These are phyloP conservation scores for Ophonus ardosiacus DNA, from an alignment of 2,888 invertebrate species.

Conservation along the genomic window DNA sequence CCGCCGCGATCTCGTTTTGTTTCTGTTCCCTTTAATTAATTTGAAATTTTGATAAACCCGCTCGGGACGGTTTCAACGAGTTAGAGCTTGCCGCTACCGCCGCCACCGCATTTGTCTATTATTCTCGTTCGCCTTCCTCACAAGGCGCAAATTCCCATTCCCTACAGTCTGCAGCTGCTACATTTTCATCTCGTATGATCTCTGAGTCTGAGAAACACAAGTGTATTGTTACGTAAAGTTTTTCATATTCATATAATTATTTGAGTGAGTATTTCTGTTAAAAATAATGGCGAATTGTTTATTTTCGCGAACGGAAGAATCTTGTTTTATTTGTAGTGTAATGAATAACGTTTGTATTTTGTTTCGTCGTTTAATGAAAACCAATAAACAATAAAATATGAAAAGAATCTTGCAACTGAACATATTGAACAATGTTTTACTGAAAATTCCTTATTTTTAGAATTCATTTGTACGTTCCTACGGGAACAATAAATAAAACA, in stretches of 20 bases:
- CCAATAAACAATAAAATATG: too few relatives aligned
- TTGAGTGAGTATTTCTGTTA: not conserved
- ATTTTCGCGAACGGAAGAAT: not conserved
- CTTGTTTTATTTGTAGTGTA: not conserved
- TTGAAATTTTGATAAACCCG: slow-evolving; percentile 63
- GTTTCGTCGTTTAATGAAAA: not conserved
- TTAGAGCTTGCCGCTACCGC: slow-evolving; percentile 5
- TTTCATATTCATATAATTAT: slow-evolving; percentile 9
- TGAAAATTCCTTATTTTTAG: too few relatives aligned
- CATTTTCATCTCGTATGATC: slow-evolving; percentile 25
- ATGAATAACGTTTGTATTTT: not conserved
- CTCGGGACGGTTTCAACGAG: slow-evolving; percentile 51
- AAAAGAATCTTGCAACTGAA: too few relatives aligned
- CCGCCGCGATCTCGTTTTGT: slow-evolving; percentile 46
- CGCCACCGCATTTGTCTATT: slow-evolving; percentile 10
- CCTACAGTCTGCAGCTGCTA: slow-evolving; percentile 40
- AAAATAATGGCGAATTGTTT: not conserved
- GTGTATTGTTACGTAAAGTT: not conserved
- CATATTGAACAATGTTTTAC: too few relatives aligned
- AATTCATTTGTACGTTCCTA: too few relatives aligned
- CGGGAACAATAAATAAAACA: too few relatives aligned
- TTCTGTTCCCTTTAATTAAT: slow-evolving; percentile 63
- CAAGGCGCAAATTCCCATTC: slow-evolving; percentile 27
- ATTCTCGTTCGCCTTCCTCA: slow-evolving; percentile 18
- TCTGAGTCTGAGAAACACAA: not conserved